phyloP scores from a whole-genome alignment of 2,797 vertebrate species.

The Cynodonichthys magdalenae region DNA sequence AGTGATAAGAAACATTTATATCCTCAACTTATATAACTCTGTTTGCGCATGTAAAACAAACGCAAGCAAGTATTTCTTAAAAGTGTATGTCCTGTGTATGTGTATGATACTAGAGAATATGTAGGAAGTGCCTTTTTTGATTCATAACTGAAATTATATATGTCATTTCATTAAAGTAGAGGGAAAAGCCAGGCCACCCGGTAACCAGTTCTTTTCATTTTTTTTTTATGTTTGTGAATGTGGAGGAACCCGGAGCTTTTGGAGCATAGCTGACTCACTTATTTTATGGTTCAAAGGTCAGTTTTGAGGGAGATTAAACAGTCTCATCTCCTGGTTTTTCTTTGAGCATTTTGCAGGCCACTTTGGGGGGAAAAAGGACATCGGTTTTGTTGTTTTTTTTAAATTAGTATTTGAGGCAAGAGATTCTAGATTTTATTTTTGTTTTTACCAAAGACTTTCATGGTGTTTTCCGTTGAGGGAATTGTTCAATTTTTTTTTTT shows the following conservation, averaged over 20 bases:
- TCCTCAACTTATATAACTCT: conserved; percentile 67
- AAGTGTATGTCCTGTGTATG: conserved; percentile 80
- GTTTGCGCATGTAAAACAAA: conserved; percentile 68
- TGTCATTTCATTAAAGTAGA: conserved; percentile 83
- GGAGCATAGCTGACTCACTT: conserved; percentile 57
- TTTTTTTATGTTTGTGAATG: conserved; percentile 66
- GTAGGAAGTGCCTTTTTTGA: conserved; percentile 84
- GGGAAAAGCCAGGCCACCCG: conserved; percentile 71
- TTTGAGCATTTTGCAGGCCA: conserved; percentile 13
- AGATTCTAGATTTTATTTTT: conserved; percentile 9
- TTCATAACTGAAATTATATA: conserved; percentile 76
- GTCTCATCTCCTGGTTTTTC: conserved; percentile 1
- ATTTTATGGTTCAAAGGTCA: conserved; percentile 51
- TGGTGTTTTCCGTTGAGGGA: too few species aligned
- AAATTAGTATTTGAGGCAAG: conserved; percentile 49
- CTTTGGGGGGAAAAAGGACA: conserved; percentile 4
- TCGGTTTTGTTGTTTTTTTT: conserved; percentile 34
- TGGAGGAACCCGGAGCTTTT: conserved; percentile 80
- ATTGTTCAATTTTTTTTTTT: background rate
- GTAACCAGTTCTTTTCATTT: conserved; percentile 63
- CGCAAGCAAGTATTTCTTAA: conserved; percentile 70
- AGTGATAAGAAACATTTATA: conserved; percentile 64
- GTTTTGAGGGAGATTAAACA: conserved; percentile 42
- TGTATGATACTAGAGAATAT: conserved; percentile 76
- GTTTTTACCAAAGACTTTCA: conserved; percentile 47